Conservation (phyloP, 2,888 invertebrate genomes). For the Trimorus sp. region DNA sequence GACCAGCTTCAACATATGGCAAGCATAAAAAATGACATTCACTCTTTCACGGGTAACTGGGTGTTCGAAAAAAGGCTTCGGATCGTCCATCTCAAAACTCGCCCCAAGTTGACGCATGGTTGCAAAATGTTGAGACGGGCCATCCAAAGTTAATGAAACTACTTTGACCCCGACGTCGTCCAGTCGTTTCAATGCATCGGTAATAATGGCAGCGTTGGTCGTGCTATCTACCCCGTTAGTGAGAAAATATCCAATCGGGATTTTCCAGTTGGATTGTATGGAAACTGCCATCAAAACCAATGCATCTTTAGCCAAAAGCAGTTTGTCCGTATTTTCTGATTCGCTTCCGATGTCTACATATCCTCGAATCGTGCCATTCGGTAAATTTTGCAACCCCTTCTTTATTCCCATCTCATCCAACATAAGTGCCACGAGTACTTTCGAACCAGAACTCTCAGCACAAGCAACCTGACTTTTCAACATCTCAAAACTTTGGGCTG, state of each 20-base stretch:
- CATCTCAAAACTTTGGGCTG: constrained; percentile 10
- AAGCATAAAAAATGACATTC: constrained; percentile 38
- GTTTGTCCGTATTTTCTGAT: neutral
- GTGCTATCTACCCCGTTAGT: constrained; percentile 30
- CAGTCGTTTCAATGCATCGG: constrained; percentile 28
- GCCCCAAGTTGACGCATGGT: constrained; percentile 35
- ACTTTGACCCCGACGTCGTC: constrained; percentile 53
- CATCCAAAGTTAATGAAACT: constrained; percentile 44
- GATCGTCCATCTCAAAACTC: constrained; percentile 21
- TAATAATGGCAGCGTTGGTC: constrained; percentile 33
- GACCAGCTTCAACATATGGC: constrained; percentile 39
- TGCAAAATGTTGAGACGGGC: constrained; percentile 45
- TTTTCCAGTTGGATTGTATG: constrained; percentile 41
- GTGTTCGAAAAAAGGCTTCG: constrained; percentile 23
- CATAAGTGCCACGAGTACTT: constrained; percentile 27
- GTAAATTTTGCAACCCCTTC: constrained; percentile 26
- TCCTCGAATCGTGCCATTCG: constrained; percentile 19
- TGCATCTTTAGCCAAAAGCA: constrained; percentile 38
- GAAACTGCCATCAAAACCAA: constrained; percentile 45
- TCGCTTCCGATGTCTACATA: constrained; percentile 29
- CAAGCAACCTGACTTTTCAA: neutral
- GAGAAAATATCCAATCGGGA: constrained; percentile 43
- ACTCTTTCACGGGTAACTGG: constrained; percentile 2
- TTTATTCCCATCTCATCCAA: constrained; percentile 48
- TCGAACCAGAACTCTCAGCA: neutral